phyloP scores from a whole-genome alignment of 2,113 vertebrate species.

The Dolichotis patagonum region DNA sequence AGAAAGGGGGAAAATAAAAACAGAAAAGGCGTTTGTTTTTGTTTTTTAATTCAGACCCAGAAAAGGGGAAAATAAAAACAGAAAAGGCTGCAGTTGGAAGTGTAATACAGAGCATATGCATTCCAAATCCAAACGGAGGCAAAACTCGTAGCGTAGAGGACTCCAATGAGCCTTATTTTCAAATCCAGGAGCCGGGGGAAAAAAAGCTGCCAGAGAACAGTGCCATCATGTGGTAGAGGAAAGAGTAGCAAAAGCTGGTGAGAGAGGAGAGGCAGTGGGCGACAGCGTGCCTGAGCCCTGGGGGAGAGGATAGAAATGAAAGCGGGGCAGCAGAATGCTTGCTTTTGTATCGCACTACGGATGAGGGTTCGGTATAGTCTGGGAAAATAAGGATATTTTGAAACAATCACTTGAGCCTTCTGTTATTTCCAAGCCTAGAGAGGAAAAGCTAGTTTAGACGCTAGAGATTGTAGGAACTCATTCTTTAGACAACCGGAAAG shows the following conservation, averaged over 20 bases:
- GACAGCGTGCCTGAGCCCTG: rapidly evolving
- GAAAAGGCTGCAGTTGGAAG: neutral
- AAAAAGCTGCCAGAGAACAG: neutral
- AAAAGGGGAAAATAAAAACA: neutral
- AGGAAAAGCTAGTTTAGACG: neutral
- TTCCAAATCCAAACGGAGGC: neutral
- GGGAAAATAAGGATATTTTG: neutral
- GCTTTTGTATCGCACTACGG: neutral
- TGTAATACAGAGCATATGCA: neutral
- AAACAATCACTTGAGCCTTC: neutral
- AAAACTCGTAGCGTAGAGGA: neutral
- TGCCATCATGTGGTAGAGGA: conserved; percentile 26
- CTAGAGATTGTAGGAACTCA: neutral
- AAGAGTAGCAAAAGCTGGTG: neutral
- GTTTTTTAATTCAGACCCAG: neutral
- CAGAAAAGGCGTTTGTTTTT: neutral
- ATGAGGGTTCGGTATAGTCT: neutral
- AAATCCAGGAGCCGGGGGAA: neutral
- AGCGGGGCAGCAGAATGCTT: neutral
- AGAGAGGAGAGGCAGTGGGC: neutral
- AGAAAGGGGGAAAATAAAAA: neutral
- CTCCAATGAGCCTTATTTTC: neutral
- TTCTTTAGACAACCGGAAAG: neutral
- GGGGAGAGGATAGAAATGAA: neutral
- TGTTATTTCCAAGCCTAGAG: neutral